Conservation (phyloP, 2,888 invertebrate genomes). For the Halocaridina rubra region DNA sequence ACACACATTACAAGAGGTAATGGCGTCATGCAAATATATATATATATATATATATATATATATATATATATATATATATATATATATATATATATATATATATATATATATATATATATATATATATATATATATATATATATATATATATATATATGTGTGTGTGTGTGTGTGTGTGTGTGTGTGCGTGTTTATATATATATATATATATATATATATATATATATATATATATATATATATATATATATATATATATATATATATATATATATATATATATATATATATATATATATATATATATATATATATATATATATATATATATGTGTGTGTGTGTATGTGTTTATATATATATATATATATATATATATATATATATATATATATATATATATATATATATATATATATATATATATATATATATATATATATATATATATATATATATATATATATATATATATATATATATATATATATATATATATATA, state of each 20-base stretch:
- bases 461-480: not conserved
- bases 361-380: not conserved
- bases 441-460: not conserved
- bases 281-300: not conserved
- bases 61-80: not conserved
- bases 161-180: not conserved
- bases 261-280: not conserved
- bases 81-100: not conserved
- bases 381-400: not conserved
- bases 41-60: not conserved
- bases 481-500: not conserved
- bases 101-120: not conserved
- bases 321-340: not conserved
- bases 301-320: not conserved
- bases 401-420: not conserved
- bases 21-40: not conserved
- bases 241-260: not conserved
- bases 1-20: too few relatives aligned
- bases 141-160: not conserved
- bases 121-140: not conserved
- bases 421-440: not conserved
- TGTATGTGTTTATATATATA: not conserved
- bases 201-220: not conserved
- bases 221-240: not conserved
- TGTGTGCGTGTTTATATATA: not conserved